Percentiles rank a stretch among this genome's conserved stretches.
phyloP scores from a whole-genome alignment of 1,140 invertebrate genomes.

The Pentalonia nigronervosa region DNA sequence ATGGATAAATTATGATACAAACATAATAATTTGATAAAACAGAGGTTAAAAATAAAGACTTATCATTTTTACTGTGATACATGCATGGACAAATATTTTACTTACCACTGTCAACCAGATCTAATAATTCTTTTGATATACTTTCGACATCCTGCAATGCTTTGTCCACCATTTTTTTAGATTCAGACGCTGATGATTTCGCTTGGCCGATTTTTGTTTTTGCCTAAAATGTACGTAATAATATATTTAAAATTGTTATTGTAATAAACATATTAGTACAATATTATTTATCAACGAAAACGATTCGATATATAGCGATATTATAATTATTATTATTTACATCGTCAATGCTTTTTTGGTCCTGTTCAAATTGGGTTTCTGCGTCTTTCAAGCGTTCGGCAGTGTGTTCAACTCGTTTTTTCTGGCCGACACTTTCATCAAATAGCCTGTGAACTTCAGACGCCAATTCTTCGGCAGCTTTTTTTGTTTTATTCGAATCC shows the following conservation, averaged over 20 bases:
- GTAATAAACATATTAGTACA: background rate
- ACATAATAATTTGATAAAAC: background rate
- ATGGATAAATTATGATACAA: background rate
- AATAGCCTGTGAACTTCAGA: slow-evolving; percentile 76
- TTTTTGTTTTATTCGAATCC: slow-evolving; percentile 79
- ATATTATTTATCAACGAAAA: background rate
- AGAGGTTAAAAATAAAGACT: too few relatives aligned
- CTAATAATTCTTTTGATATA: slow-evolving; percentile 82
- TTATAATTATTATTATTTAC: slow-evolving; percentile 67
- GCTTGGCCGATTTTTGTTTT: slow-evolving; percentile 84
- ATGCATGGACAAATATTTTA: background rate
- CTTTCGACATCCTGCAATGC: slow-evolving; percentile 79
- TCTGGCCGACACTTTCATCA: slow-evolving; percentile 79
- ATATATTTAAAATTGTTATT: background rate
- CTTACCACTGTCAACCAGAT: slow-evolving; percentile 77
- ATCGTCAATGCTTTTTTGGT: slow-evolving; percentile 76
- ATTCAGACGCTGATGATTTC: slow-evolving; percentile 79
- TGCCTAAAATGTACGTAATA: slow-evolving; percentile 65
- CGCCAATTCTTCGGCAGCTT: slow-evolving; percentile 79
- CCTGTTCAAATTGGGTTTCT: slow-evolving; percentile 77
- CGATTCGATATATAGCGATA: background rate
- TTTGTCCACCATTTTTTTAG: slow-evolving; percentile 80
- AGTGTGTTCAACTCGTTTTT: slow-evolving; percentile 75
- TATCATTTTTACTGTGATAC: too few relatives aligned
- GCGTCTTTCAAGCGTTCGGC: slow-evolving; percentile 74